Evolutionary conservation across 2,797 vertebrate genomes (phyloP).

Genomic region (Clangula hyemalis): DNA sequence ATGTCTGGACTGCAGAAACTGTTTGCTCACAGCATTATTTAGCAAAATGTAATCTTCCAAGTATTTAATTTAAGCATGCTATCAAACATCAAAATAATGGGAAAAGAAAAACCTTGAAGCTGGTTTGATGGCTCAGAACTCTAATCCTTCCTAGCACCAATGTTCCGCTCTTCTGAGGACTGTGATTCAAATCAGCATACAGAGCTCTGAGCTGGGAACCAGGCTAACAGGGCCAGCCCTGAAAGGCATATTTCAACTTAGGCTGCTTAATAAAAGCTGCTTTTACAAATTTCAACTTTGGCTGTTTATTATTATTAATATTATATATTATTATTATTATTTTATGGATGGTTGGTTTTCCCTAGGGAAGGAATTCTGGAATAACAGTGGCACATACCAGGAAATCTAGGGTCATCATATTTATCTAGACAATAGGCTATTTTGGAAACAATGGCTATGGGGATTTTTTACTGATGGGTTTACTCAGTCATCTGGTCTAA

Average conservation of each 20-base stretch:
- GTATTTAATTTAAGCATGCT: constrained; percentile 5
- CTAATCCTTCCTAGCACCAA: constrained; percentile 1
- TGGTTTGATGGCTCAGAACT: neutral
- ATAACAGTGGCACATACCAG: neutral
- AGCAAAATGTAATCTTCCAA: constrained; percentile 35
- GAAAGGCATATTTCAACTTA: neutral
- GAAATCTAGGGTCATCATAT: neutral
- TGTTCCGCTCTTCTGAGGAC: constrained; percentile 13
- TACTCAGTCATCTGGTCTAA: neutral
- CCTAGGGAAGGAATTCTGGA: neutral
- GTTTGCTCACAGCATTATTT: constrained; percentile 19
- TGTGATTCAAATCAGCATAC: neutral
- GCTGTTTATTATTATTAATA: neutral
- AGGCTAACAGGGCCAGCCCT: neutral
- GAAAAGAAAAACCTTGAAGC: constrained; percentile 7
- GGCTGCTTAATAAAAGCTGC: neutral
- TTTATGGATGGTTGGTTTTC: neutral
- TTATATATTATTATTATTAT: neutral
- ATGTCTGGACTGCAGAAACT: neutral
- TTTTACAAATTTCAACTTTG: neutral
- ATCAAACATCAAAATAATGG: constrained; percentile 26
- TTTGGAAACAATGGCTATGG: neutral
- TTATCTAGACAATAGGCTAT: neutral
- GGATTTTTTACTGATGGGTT: neutral
- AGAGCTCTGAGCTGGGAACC: neutral